Evolutionary conservation across 2,113 vertebrate genomes (phyloP).

Genomic region (Ceyx cyanopectus): DNA sequence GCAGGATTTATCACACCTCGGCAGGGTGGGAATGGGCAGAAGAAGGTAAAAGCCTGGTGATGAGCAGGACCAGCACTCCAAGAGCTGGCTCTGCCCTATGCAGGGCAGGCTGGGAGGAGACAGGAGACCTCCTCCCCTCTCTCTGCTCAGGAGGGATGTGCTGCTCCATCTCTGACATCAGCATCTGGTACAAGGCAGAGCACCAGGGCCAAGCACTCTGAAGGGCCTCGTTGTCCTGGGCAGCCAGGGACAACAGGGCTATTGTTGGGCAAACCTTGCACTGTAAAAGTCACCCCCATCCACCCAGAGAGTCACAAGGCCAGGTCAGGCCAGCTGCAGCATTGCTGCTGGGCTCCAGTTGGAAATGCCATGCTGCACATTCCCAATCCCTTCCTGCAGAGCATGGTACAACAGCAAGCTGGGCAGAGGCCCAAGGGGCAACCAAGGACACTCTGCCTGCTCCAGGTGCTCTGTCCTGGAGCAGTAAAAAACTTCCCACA

Average conservation of each 20-base stretch:
- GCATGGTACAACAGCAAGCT: rapidly evolving
- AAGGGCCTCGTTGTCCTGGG: conserved; percentile 53
- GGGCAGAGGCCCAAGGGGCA: not conserved
- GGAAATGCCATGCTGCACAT: not conserved
- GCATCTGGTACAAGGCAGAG: conserved; percentile 29
- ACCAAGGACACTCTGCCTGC: not conserved
- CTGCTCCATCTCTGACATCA: conserved; percentile 12
- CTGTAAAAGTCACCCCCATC: conserved; percentile 33
- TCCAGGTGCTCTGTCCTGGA: not conserved
- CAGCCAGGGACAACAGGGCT: conserved; percentile 11
- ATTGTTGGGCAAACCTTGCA: conserved; percentile 54
- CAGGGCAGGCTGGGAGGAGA: not conserved
- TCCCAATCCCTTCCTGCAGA: not conserved
- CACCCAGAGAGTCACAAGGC: conserved; percentile 34
- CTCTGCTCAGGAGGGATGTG: not conserved
- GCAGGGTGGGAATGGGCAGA: not conserved
- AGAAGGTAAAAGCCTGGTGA: not conserved
- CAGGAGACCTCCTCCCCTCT: not conserved
- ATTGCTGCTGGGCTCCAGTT: not conserved
- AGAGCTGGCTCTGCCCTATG: not conserved
- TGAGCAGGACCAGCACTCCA: rapidly evolving
- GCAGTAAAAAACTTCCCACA: not conserved
- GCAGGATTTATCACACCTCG: not conserved
- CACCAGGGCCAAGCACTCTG: not conserved
- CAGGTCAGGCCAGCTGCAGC: conserved; percentile 61